Base-by-base conservation (phyloP, 2,888 invertebrate species). In the Ctenicera cuprea region DNA sequence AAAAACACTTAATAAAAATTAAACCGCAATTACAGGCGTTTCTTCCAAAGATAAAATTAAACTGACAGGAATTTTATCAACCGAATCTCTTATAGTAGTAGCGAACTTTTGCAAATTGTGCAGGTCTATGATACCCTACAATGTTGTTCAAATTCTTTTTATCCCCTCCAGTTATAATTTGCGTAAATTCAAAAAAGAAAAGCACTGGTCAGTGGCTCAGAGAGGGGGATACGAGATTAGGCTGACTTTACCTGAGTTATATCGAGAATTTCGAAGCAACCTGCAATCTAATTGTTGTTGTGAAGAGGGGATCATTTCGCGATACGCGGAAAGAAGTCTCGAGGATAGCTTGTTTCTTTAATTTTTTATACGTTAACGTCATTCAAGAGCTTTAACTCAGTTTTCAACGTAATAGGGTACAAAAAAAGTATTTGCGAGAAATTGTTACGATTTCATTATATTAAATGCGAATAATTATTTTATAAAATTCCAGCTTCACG, bases 41-140 rank as follows among this genome's bases (percentile, higher is more conserved):
- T 22, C 3, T 41, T 20, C 20, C 14, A 7, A 20, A 14, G 14
- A 14, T 7, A 59, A 38, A 37, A 38, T 2, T 7, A 38, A 59
- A 59, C 59, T 59, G 59, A 20, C 38, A 11, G 30, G 12, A 43
- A 62, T 43, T 45, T 38, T 26, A 16, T 62, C 26, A 26, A n/a
- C 26, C 30, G 41, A 62, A 43, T 43, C 62, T 62, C 64, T 54
- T 54, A 30, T 45, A 59, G n/a, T 57, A 64, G 54, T 57, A 64
- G 54, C 68, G 50, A 61, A 73, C 61, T 43, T 70, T 74, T 65
- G 74, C 61, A 70, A 74, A 74, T 57, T 61, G 48, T 16, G 50
- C 33, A 43, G 30, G 33, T 62, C 37, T 63, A 62, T 16, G 20
- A n/a, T 33, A 62, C 41, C 22, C 48, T 45, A 33, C 37, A 57